Percentiles rank a stretch among this genome's conserved stretches.
These are phyloP conservation scores for Plecturocebus donacophilus DNA, from an alignment of 2,113 vertebrate genomes.

Conservation along the genomic window DNA sequence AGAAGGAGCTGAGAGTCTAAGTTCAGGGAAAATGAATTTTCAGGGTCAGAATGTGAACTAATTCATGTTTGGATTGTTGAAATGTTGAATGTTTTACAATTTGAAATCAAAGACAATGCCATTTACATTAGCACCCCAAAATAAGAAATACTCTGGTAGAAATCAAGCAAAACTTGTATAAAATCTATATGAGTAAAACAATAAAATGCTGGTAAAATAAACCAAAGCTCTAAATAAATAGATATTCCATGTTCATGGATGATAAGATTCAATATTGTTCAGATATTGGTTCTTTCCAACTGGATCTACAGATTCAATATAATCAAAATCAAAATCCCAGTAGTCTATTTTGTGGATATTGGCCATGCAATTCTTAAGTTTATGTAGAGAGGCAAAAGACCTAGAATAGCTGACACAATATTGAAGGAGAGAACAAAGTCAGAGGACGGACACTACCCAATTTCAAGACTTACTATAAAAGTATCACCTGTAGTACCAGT, in stretches of 20 bases:
- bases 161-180: neutral
- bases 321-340: neutral
- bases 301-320: neutral
- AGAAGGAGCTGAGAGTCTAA: neutral
- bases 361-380: neutral
- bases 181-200: neutral
- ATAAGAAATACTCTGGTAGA: neutral
- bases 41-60: no score
- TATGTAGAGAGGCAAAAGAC: neutral
- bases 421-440: neutral
- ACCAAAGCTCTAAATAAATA: neutral
- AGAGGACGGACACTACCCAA: neutral
- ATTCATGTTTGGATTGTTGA: neutral
- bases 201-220: neutral
- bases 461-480: neutral
- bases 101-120: neutral
- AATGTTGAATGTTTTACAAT: neutral
- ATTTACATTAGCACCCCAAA: neutral
- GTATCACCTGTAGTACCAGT: no score
- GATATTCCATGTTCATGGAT: neutral
- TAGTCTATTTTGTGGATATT: neutral
- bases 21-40: neutral
- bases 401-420: neutral
- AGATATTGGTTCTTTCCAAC: neutral
- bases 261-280: neutral